phyloP scores from a whole-genome alignment of 2,888 invertebrate species.

The Odontocerum albicorne region DNA sequence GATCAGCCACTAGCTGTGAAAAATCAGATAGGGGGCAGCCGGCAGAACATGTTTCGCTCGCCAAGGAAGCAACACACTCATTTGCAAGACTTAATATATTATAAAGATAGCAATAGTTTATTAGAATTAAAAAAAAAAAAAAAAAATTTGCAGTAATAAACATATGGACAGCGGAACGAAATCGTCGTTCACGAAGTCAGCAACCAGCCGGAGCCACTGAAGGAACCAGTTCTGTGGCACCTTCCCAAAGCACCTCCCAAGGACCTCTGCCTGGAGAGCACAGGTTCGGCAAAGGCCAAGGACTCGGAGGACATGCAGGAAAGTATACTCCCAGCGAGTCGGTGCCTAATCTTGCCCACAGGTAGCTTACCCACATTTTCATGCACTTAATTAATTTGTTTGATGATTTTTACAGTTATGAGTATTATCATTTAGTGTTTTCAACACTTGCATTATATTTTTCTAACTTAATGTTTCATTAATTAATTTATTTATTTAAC shows the following conservation, averaged over 20 bases:
- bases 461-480: neutral
- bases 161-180: conserved; percentile 83
- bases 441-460: neutral
- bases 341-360: conserved; percentile 56
- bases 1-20: no score
- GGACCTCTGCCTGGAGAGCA: conserved; percentile 57
- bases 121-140: no score
- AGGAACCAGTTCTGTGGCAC: neutral
- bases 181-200: conserved; percentile 57
- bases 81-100: no score
- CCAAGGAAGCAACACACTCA: no score
- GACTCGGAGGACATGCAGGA: conserved; percentile 77
- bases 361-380: conserved; percentile 46
- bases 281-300: conserved; percentile 78
- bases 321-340: conserved; percentile 76
- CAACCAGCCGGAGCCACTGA: conserved; percentile 44
- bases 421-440: neutral
- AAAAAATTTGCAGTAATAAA: conserved; percentile 77
- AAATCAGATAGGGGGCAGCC: no score
- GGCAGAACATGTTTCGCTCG: no score
- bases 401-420: neutral
- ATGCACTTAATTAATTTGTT: neutral
- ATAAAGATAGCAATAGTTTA: neutral
- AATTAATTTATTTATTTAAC: no score
- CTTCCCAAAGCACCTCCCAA: conserved; percentile 37